These are phyloP conservation scores for Parasteatoda tepidariorum DNA, from an alignment of 1,140 invertebrate species.

Conservation along the genomic window DNA sequence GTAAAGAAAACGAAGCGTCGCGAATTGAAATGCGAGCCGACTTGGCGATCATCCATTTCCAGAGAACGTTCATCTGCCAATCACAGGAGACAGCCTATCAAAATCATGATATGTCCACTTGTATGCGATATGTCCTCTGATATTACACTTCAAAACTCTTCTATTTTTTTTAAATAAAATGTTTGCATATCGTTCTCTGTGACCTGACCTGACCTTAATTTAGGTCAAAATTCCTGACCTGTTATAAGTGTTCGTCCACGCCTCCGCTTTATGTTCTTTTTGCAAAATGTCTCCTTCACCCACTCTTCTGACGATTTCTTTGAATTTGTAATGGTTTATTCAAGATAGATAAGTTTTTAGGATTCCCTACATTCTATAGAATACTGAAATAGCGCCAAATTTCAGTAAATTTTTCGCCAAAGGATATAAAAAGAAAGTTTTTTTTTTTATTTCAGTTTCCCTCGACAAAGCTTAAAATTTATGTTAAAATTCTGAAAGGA, in stretches of 20 bases:
- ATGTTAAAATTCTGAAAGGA: too few relatives aligned
- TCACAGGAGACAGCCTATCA: constrained; percentile 40
- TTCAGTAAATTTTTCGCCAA: too few relatives aligned
- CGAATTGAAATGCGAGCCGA: background rate
- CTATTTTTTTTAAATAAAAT: constrained; percentile 3
- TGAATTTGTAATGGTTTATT: too few relatives aligned
- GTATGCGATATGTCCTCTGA: constrained; percentile 1
- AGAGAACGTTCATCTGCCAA: constrained; percentile 7
- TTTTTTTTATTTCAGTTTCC: too few relatives aligned
- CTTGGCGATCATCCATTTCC: constrained; percentile 14
- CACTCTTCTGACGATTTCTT: too few relatives aligned
- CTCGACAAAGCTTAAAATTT: too few relatives aligned
- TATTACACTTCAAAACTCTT: background rate
- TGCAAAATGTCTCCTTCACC: too few relatives aligned
- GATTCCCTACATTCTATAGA: too few relatives aligned
- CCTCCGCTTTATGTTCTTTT: constrained; percentile 8
- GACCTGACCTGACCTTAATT: constrained; percentile 21
- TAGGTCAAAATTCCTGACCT: background rate
- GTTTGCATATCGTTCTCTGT: constrained; percentile 26
- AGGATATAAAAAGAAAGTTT: too few relatives aligned
- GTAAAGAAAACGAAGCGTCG: background rate
- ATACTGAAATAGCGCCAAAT: too few relatives aligned
- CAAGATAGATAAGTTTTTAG: too few relatives aligned
- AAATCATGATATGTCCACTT: constrained; percentile 32
- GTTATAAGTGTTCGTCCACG: background rate